Evolutionary conservation across 2,797 vertebrate genomes (phyloP).

Genomic region (Gallinago stenura): DNA sequence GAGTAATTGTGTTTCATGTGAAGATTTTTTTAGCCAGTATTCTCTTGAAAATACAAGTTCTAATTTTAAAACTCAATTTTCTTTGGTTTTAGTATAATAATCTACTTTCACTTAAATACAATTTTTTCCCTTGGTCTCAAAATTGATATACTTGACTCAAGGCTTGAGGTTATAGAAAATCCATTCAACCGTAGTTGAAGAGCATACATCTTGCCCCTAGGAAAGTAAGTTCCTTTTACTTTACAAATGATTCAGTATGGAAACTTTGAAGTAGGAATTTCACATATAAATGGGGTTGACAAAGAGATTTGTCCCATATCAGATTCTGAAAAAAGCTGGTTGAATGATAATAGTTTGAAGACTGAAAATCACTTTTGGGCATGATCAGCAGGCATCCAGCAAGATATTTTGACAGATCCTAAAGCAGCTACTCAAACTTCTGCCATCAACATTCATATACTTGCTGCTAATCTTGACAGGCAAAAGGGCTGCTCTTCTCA

Average conservation of each 20-base stretch:
- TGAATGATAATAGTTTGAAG: slow-evolving; percentile 18
- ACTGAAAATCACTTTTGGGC: slow-evolving; percentile 24
- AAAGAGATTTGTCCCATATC: slow-evolving; percentile 2
- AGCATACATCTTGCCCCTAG: neutral
- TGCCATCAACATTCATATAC: slow-evolving; percentile 19
- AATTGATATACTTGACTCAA: neutral
- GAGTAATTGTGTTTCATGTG: neutral
- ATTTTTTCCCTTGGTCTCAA: neutral
- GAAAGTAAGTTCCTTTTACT: neutral
- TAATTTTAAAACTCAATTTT: neutral
- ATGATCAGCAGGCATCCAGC: slow-evolving; percentile 19
- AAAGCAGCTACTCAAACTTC: slow-evolving; percentile 45
- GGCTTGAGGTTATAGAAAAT: neutral
- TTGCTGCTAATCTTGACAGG: slow-evolving; percentile 45
- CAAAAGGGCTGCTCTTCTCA: slow-evolving; percentile 12
- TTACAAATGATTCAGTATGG: neutral
- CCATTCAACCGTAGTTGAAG: neutral
- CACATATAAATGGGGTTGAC: neutral
- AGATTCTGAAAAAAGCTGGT: slow-evolving; percentile 10
- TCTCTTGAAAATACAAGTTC: neutral
- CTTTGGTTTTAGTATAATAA: neutral
- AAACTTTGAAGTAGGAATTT: slow-evolving; percentile 12
- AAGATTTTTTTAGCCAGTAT: neutral
- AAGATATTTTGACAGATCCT: slow-evolving; percentile 55
- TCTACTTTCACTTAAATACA: neutral